Conservation (phyloP, 2,888 invertebrate genomes). For the Hypercompe scribonia region DNA sequence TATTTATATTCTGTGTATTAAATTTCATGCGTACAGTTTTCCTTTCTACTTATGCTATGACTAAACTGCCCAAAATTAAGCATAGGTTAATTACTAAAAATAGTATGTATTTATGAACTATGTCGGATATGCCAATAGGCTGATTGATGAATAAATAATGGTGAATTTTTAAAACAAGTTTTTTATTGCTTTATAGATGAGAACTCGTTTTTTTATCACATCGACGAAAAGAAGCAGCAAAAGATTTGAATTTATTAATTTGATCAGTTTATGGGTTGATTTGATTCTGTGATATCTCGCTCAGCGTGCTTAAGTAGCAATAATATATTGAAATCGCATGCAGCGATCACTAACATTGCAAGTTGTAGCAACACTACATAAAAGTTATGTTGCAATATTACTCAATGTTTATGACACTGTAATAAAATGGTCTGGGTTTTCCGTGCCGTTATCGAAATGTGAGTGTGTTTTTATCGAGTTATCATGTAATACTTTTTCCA, state of each 20-base stretch:
- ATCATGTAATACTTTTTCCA: constrained; percentile 45
- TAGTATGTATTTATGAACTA: too few relatives aligned
- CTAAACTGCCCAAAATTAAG: not conserved
- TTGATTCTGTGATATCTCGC: not conserved
- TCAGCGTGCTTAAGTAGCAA: not conserved
- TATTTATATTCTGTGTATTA: not conserved
- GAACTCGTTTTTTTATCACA: too few relatives aligned
- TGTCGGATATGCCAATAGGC: too few relatives aligned
- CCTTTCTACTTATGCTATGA: not conserved
- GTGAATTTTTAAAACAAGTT: too few relatives aligned
- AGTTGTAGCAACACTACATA: constrained; percentile 8
- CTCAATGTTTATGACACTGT: constrained; percentile 18
- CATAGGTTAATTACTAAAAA: too few relatives aligned
- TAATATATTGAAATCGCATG: not conserved
- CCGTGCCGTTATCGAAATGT: constrained; percentile 4
- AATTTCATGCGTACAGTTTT: not conserved
- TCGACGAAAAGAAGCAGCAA: not conserved
- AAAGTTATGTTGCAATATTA: constrained; percentile 21
- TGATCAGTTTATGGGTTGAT: not conserved
- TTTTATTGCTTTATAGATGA: too few relatives aligned
- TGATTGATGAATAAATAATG: too few relatives aligned
- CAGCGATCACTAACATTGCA: constrained; percentile 6
- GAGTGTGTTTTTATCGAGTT: constrained; percentile 24
- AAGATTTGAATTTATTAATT: not conserved
- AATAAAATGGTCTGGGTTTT: constrained; percentile 7